Evolutionary conservation across 2,888 invertebrate genomes (phyloP).

Genomic region (Cosmorhoe ocellata): DNA sequence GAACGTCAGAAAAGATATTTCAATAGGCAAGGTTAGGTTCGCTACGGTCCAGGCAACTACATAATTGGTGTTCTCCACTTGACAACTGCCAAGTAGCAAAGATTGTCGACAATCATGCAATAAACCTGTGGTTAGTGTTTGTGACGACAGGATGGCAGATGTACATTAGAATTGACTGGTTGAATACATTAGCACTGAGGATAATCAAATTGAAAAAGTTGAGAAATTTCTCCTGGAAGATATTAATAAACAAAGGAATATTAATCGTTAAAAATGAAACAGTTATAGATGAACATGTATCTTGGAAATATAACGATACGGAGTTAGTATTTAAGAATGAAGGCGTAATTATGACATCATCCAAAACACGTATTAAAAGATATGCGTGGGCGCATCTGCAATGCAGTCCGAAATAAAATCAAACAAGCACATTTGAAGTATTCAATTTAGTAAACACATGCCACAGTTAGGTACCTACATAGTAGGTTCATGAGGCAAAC

Average conservation of each 20-base stretch:
- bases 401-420: slow-evolving; percentile 18
- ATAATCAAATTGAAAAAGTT: slow-evolving; percentile 3
- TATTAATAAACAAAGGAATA: too few relatives aligned
- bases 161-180: background rate
- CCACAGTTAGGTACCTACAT: slow-evolving; percentile 14
- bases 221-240: background rate
- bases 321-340: background rate
- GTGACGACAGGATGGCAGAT: slow-evolving; percentile 22
- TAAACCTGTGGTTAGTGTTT: slow-evolving; percentile 46
- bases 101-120: slow-evolving; percentile 60
- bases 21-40: slow-evolving; percentile 41
- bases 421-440: slow-evolving; percentile 16
- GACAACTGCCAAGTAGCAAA: slow-evolving; percentile 36
- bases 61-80: slow-evolving; percentile 57
- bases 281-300: too few relatives aligned
- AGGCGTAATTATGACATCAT: slow-evolving; percentile 26
- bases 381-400: slow-evolving; percentile 18
- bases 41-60: slow-evolving; percentile 49
- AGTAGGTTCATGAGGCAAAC: slow-evolving; percentile 41
- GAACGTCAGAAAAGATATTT: slow-evolving; percentile 20
- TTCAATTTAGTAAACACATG: slow-evolving; percentile 1
- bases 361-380: slow-evolving; percentile 21
- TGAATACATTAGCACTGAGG: slow-evolving; percentile 2
- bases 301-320: background rate
- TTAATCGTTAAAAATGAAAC: background rate